These are phyloP conservation scores for Hololepta plana DNA, from an alignment of 2,888 invertebrate species.

Conservation along the genomic window DNA sequence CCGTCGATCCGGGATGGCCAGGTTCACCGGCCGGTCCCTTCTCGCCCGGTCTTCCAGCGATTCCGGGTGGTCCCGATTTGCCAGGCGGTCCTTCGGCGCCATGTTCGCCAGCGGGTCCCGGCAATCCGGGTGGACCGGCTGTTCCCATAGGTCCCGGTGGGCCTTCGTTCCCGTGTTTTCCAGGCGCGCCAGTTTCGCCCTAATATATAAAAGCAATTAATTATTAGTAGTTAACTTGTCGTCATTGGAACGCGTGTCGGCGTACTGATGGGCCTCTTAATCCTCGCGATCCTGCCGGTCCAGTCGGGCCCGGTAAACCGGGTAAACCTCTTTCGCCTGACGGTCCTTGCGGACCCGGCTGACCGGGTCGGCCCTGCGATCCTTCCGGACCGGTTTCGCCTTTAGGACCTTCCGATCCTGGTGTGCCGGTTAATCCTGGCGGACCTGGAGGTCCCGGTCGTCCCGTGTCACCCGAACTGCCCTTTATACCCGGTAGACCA, in stretches of 20 bases:
- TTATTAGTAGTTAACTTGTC: not conserved
- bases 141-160: slow-evolving; percentile 48
- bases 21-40: slow-evolving; percentile 51
- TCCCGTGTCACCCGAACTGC: slow-evolving; percentile 49
- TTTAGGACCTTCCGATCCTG: slow-evolving; percentile 54
- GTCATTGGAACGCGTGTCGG: not conserved
- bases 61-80: slow-evolving; percentile 52
- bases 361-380: slow-evolving; percentile 48
- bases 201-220: slow-evolving; percentile 15
- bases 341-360: slow-evolving; percentile 48
- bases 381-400: slow-evolving; percentile 58
- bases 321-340: slow-evolving; percentile 50
- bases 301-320: slow-evolving; percentile 40
- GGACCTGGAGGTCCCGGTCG: slow-evolving; percentile 46
- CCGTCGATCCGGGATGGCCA: slow-evolving; percentile 44
- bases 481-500: slow-evolving; percentile 56
- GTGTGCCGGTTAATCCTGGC: slow-evolving; percentile 50
- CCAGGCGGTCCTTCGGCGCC: slow-evolving; percentile 45
- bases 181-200: slow-evolving; percentile 55
- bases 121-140: slow-evolving; percentile 46
- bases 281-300: slow-evolving; percentile 45
- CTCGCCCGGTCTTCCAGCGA: slow-evolving; percentile 55
- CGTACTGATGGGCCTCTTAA: slow-evolving; percentile 41
- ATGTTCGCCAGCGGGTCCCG: slow-evolving; percentile 39
- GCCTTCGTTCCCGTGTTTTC: slow-evolving; percentile 57